Conservation (phyloP, 2,113 vertebrate species). For the Desmodus rotundus region DNA sequence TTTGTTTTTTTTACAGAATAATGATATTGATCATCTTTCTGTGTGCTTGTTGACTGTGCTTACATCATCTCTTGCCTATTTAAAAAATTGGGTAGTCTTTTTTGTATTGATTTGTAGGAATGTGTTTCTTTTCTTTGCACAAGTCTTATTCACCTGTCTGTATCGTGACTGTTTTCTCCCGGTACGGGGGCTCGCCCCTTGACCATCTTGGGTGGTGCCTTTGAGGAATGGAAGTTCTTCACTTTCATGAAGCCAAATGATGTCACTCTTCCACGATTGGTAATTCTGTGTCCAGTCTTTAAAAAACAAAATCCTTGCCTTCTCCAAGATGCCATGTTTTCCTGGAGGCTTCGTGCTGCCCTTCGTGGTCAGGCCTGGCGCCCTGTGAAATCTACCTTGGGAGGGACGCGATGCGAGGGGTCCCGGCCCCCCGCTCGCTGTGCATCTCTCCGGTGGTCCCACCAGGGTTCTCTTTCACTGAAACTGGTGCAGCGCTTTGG, state of each 20-base stretch:
- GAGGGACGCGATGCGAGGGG: too few relatives aligned
- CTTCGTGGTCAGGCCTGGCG: background rate
- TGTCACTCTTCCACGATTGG: background rate
- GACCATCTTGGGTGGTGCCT: too few relatives aligned
- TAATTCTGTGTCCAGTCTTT: background rate
- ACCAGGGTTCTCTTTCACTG: background rate
- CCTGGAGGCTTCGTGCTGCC: too few relatives aligned
- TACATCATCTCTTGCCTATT: background rate
- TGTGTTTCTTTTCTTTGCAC: background rate
- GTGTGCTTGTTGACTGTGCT: background rate
- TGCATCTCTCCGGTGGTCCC: rapidly evolving
- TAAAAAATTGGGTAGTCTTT: background rate
- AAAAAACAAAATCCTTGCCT: background rate
- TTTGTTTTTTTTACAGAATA: background rate
- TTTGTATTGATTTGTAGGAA: background rate
- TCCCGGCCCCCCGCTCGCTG: background rate
- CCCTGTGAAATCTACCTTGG: too few relatives aligned
- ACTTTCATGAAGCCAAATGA: background rate
- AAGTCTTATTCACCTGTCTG: background rate
- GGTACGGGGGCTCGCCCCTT: background rate
- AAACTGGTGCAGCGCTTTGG: background rate
- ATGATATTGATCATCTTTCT: background rate
- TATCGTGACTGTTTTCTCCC: background rate
- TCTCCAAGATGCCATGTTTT: background rate
- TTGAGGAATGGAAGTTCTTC: background rate